Evolutionary conservation across 1,140 invertebrate species (phyloP).

Genomic region (Apocrypta bakeri): DNA sequence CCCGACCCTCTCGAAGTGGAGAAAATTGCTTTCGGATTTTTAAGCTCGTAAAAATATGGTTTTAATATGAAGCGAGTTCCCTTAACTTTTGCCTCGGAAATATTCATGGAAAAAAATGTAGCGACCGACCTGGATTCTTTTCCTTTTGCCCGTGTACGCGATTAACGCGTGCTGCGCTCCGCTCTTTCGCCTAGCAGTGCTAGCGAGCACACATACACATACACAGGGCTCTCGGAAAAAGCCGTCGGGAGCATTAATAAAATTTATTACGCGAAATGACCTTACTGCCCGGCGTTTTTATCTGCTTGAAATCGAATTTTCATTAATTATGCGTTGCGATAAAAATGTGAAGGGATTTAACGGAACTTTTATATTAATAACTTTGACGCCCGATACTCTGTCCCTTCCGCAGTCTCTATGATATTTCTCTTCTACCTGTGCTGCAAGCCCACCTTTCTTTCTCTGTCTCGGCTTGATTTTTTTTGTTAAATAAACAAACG

Average conservation of each 20-base stretch:
- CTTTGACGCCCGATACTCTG: neutral
- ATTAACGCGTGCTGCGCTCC: no score
- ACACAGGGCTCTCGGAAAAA: slow-evolving; percentile 14
- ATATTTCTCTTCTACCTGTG: neutral
- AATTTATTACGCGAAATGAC: slow-evolving; percentile 36
- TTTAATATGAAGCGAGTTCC: slow-evolving; percentile 39
- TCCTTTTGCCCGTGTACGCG: slow-evolving; percentile 6
- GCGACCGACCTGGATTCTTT: slow-evolving; percentile 41
- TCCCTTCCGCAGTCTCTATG: neutral
- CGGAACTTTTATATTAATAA: slow-evolving; percentile 36
- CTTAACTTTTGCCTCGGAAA: slow-evolving; percentile 34
- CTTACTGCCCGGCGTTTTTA: slow-evolving; percentile 23
- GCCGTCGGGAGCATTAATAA: slow-evolving; percentile 22
- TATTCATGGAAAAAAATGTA: slow-evolving; percentile 40
- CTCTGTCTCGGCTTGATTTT: neutral
- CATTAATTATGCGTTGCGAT: slow-evolving; percentile 40
- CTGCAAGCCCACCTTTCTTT: neutral
- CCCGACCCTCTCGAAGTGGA: slow-evolving; percentile 14
- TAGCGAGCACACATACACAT: neutral
- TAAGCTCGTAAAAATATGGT: slow-evolving; percentile 43
- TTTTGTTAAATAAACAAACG: slow-evolving; percentile 26
- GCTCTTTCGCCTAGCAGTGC: neutral
- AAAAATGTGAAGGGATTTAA: slow-evolving; percentile 29
- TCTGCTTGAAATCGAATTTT: slow-evolving; percentile 32
- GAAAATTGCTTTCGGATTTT: slow-evolving; percentile 47